Conservation (phyloP, 2,888 invertebrate genomes). For the Chaitophorus viminalis region DNA sequence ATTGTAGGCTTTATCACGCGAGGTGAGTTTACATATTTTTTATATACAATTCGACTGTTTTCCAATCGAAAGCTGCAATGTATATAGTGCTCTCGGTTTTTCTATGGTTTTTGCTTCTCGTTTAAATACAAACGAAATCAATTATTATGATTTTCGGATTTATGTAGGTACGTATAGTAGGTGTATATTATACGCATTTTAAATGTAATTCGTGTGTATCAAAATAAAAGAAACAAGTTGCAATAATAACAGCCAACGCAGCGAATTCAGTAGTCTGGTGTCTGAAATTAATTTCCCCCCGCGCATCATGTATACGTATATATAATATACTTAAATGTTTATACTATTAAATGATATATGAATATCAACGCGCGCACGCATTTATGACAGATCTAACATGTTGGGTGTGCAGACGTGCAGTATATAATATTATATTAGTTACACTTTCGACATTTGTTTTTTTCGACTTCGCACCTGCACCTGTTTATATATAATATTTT, state of each 20-base stretch:
- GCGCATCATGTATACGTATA: neutral
- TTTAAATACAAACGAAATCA: neutral
- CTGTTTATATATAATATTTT: neutral
- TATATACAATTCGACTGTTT: neutral
- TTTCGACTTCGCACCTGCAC: neutral
- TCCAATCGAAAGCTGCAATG: neutral
- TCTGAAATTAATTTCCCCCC: neutral
- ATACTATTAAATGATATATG: neutral
- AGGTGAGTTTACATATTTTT: neutral
- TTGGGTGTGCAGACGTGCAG: neutral
- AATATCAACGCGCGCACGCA: neutral
- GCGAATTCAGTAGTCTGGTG: neutral
- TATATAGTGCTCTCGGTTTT: neutral
- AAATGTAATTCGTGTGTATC: neutral
- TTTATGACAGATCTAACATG: neutral
- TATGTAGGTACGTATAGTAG: neutral
- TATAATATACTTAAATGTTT: neutral
- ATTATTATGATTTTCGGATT: neutral
- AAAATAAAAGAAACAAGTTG: neutral
- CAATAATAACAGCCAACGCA: neutral
- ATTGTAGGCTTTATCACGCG: neutral
- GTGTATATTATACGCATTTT: neutral
- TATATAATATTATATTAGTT: constrained; percentile 29
- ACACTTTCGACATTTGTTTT: constrained; percentile 48
- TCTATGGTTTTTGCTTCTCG: neutral